Conservation (phyloP, 2,888 invertebrate species). For the Tetanocera ferruginea region DNA sequence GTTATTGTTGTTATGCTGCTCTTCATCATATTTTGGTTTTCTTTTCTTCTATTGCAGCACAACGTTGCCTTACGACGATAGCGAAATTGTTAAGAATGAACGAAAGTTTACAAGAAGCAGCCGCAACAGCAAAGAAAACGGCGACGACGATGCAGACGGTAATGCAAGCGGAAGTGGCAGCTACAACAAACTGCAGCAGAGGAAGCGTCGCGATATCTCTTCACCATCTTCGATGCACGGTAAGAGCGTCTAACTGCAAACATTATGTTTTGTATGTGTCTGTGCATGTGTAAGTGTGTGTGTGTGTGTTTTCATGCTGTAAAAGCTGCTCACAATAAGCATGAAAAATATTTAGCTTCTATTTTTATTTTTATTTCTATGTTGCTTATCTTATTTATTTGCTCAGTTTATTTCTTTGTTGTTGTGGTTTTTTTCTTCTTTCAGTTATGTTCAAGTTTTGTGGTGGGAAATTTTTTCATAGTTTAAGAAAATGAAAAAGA, state of each 20-base stretch:
- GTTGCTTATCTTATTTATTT: background rate
- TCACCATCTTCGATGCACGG: conserved; percentile 66
- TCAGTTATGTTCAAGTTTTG: too few relatives aligned
- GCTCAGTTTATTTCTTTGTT: too few relatives aligned
- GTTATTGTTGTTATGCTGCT: background rate
- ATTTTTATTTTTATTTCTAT: background rate
- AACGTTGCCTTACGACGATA: conserved; percentile 36
- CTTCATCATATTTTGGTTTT: conserved; percentile 14
- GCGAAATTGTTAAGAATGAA: conserved; percentile 53
- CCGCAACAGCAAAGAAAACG: conserved; percentile 28
- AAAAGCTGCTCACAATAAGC: conserved; percentile 40
- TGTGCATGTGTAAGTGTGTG: background rate
- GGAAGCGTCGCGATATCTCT: conserved; percentile 62
- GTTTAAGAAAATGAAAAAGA: too few relatives aligned
- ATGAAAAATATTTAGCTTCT: conserved; percentile 44
- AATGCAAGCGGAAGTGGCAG: conserved; percentile 34
- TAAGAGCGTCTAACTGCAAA: conserved; percentile 49
- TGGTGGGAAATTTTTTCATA: too few relatives aligned
- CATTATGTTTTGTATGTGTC: background rate
- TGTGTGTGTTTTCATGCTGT: background rate
- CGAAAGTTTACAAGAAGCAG: conserved; percentile 51
- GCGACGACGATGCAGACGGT: conserved; percentile 42
- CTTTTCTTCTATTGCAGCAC: conserved; percentile 21
- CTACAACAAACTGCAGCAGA: conserved; percentile 44
- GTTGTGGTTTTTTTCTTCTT: too few relatives aligned